Percentiles rank a stretch among this genome's conserved stretches.
phyloP scores from a whole-genome alignment of 2,797 vertebrate species.

The Oryzias sinensis region DNA sequence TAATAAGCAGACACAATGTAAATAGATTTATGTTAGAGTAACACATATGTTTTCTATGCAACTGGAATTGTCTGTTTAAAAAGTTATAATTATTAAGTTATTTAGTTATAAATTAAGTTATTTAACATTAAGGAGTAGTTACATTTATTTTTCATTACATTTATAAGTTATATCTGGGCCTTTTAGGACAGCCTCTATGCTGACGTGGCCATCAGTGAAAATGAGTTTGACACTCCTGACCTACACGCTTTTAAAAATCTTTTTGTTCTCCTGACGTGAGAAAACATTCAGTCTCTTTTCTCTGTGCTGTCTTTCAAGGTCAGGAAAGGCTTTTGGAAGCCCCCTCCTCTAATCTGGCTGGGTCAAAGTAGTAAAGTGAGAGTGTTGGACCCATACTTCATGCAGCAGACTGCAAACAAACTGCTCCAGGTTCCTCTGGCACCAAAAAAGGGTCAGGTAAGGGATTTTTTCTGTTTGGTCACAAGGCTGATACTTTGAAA shows the following conservation, averaged over 20 bases:
- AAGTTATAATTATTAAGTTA: too few species aligned
- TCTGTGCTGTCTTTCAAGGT: constrained; percentile 61
- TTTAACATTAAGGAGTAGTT: too few species aligned
- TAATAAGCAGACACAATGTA: not conserved
- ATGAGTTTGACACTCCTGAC: not conserved
- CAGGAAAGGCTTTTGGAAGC: constrained; percentile 92
- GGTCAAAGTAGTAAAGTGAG: constrained; percentile 81
- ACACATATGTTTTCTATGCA: too few species aligned
- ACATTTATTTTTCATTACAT: too few species aligned
- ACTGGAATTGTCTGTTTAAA: too few species aligned
- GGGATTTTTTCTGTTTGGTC: not conserved
- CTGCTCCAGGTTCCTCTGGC: constrained; percentile 81
- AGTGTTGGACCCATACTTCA: constrained; percentile 89
- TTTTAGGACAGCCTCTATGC: too few species aligned
- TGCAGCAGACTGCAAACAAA: constrained; percentile 85
- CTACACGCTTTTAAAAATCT: not conserved
- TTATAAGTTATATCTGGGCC: too few species aligned
- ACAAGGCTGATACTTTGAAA: not conserved
- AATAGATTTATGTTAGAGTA: too few species aligned
- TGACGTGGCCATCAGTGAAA: too few species aligned
- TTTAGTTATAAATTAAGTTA: too few species aligned
- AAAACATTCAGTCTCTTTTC: not conserved
- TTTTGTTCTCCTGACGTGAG: not conserved
- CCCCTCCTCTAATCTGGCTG: constrained; percentile 89
- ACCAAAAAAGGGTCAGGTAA: constrained; percentile 83